Conservation (phyloP, 2,797 vertebrate genomes). For the Phalloptychus januarius region DNA sequence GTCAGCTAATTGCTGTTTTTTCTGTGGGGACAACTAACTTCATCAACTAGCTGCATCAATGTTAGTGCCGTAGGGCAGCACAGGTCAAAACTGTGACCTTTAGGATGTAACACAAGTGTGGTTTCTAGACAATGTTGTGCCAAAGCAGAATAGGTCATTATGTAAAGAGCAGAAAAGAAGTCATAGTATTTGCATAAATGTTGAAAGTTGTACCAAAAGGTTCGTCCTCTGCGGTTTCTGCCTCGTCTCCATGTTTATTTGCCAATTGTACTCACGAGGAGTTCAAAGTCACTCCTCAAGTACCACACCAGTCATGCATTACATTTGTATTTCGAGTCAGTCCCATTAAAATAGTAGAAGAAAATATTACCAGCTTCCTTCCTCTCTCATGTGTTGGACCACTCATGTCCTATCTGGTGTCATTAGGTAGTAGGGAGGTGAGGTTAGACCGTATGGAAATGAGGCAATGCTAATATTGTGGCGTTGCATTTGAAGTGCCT, state of each 20-base stretch:
- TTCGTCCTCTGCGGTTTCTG: constrained; percentile 36
- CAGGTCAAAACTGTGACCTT: neutral
- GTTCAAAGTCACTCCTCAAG: constrained; percentile 72
- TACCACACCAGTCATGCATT: constrained; percentile 48
- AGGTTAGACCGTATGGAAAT: constrained; percentile 75
- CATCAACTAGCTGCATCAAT: neutral
- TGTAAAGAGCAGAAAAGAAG: neutral
- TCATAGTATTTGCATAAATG: constrained; percentile 10
- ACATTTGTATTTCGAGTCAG: constrained; percentile 68
- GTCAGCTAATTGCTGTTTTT: constrained; percentile 24
- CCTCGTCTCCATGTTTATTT: constrained; percentile 34
- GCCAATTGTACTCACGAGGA: constrained; percentile 53
- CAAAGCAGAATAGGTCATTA: neutral
- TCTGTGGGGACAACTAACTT: constrained; percentile 21
- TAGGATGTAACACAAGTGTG: neutral
- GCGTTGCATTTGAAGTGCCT: constrained; percentile 76
- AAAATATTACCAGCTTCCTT: constrained; percentile 46
- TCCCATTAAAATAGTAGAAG: constrained; percentile 42
- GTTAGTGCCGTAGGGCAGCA: neutral
- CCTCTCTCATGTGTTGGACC: constrained; percentile 19
- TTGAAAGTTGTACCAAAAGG: constrained; percentile 42
- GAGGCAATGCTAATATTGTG: constrained; percentile 74
- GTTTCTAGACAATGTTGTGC: neutral
- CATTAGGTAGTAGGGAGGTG: constrained; percentile 62
- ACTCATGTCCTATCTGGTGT: constrained; percentile 66